Evolutionary conservation across 2,888 invertebrate genomes (phyloP).

Genomic region (Prionchulus punctatus): DNA sequence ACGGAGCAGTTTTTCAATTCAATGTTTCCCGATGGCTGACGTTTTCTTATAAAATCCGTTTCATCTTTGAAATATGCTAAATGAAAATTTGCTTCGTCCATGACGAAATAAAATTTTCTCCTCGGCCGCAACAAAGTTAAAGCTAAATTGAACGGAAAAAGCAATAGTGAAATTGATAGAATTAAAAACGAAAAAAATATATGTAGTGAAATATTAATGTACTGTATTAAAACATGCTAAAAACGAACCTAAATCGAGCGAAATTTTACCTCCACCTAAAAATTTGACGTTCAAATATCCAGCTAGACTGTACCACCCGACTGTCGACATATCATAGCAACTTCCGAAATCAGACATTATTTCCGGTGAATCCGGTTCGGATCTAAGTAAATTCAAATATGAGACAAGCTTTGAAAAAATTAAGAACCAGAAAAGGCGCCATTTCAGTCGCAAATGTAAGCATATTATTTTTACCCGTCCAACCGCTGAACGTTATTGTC

Average conservation of each 20-base stretch:
- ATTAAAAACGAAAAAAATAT: conserved; percentile 3
- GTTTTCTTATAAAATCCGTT: conserved; percentile 7
- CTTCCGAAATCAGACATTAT: no score
- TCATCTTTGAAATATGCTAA: conserved; percentile 13
- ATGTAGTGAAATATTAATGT: no score
- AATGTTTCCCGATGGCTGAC: conserved; percentile 4
- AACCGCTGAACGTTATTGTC: no score
- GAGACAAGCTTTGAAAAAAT: no score
- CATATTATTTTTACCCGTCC: no score
- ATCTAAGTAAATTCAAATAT: no score
- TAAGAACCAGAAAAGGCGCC: no score
- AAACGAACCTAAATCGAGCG: no score
- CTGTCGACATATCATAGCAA: no score
- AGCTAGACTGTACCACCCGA: conserved; percentile 13
- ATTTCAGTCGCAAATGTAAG: no score
- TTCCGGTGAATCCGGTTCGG: no score
- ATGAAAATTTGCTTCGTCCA: conserved; percentile 13
- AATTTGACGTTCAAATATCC: conserved; percentile 13
- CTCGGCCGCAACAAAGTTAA: conserved; percentile 11
- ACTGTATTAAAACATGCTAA: no score
- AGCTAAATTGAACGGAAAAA: neutral
- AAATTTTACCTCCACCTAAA: conserved; percentile 12
- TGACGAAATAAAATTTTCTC: conserved; percentile 14
- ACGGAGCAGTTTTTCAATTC: conserved; percentile 5
- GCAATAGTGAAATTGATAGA: conserved; percentile 2